Percentiles rank a stretch among this genome's conserved stretches.
phyloP scores from a whole-genome alignment of 2,888 invertebrate genomes.

The Acrocyrtus sp. region DNA sequence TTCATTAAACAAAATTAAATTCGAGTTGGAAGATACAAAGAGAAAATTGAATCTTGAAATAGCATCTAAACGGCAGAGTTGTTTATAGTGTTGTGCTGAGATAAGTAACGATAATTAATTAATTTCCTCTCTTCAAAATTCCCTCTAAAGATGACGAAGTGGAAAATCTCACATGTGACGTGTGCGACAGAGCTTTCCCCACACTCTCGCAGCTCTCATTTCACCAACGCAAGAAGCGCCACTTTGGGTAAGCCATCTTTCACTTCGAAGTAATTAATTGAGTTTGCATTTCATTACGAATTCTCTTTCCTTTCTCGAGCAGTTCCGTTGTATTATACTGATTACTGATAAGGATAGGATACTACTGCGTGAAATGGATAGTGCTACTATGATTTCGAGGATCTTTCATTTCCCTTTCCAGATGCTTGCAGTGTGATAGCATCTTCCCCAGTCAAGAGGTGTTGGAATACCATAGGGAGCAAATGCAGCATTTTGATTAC shows the following conservation, averaged over 20 bases:
- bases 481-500: constrained; percentile 35
- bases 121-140: neutral
- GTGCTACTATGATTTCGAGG: too few species aligned
- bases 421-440: constrained; percentile 84
- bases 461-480: constrained; percentile 69
- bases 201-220: constrained; percentile 77
- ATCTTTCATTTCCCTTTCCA: too few species aligned
- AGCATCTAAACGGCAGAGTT: neutral
- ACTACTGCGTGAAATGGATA: too few species aligned
- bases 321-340: too few species aligned
- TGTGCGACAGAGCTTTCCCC: constrained; percentile 81
- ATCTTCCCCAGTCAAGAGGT: constrained; percentile 82
- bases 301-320: too few species aligned
- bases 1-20: neutral
- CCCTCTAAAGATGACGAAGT: constrained; percentile 23
- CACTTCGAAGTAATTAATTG: too few species aligned
- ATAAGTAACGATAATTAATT: neutral
- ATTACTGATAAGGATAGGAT: too few species aligned
- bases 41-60: too few species aligned
- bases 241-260: constrained; percentile 88
- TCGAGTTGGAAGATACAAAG: too few species aligned
- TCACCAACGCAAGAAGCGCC: constrained; percentile 84
- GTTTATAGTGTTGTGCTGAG: neutral
- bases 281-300: too few species aligned
- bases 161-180: constrained; percentile 74